Base-by-base conservation (phyloP, 1,140 invertebrate species). In the Achatina immaculata region DNA sequence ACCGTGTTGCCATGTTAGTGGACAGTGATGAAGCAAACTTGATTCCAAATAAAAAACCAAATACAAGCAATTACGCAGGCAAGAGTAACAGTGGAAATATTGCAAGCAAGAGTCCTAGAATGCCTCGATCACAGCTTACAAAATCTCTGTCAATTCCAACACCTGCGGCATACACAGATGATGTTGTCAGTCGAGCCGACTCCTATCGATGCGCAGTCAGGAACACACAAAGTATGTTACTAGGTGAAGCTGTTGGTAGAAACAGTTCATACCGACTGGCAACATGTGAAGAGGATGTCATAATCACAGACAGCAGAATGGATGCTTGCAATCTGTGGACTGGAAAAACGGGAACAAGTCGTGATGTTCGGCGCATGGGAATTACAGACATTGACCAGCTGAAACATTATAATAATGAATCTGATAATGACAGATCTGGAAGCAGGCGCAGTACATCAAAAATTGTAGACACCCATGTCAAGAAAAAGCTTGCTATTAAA, bases 361-460 rank as follows among this genome's bases (percentile, higher is more conserved):
- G 85, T 21, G 88, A 89, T 73, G 77, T 84, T 16, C 68, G 88
- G 7, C 81, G 88, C 48, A 87, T 87, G 86, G 87, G 88, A 42
- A 89, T 89, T 65, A 89, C 88, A 24, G 87, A 89, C 75, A 82
- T 89, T 21, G 88, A 89, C 75, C 88, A 89, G 72, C 81, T 87
- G 36, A 84, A 84, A 73, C 78, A 72, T 34, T 84, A 82, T 42
- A 66, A 38, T 0, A 72, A 69, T 51, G 80, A 83, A 28, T 42
- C 68, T 73, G 77, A 51, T 48, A 65, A 28, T 68, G 48, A 51
- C 11, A 78, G 19, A 36, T 45, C 43, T 74, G 34, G 72, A 28
- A 11, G 6, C 45, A 74, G 31, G 51, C 9, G 40, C 2, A 68
- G n/a, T n/a, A 31, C 31, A 24, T n/a, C 36, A 19, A 77, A 77